Evolutionary conservation across 2,113 vertebrate genomes (phyloP).

Genomic region (Dromiciops gliroides): DNA sequence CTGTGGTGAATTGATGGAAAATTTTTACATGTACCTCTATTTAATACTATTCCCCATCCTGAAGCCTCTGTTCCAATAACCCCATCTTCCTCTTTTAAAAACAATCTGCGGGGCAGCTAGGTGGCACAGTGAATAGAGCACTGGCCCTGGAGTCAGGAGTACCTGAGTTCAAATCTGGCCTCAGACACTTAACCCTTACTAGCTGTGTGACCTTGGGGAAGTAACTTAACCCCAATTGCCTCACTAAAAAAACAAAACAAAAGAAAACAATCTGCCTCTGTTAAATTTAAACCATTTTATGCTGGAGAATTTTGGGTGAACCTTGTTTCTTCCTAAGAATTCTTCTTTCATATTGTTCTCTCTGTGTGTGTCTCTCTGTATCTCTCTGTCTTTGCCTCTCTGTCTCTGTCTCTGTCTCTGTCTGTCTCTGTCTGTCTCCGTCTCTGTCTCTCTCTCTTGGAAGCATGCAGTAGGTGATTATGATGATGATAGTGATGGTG

Average conservation of each 20-base stretch:
- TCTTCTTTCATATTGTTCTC: background rate
- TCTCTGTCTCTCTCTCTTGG: background rate
- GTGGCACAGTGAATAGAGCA: too few relatives aligned
- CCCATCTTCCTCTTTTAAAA: background rate
- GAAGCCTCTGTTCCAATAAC: background rate
- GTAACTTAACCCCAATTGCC: too few relatives aligned
- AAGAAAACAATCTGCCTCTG: background rate
- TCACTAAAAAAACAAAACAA: too few relatives aligned
- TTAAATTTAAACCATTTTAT: background rate
- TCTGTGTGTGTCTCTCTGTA: too few relatives aligned
- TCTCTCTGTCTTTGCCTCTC: too few relatives aligned
- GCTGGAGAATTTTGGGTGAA: background rate
- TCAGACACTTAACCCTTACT: too few relatives aligned
- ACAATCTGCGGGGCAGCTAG: too few relatives aligned
- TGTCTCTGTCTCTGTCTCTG: too few relatives aligned
- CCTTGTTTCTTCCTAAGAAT: background rate
- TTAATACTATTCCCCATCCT: background rate
- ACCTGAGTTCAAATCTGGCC: too few relatives aligned
- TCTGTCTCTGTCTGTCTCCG: background rate
- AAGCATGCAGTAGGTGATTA: background rate
- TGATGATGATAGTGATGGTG: background rate
- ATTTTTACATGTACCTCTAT: background rate
- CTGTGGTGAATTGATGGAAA: background rate
- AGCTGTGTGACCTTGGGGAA: too few relatives aligned
- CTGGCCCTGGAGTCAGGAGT: too few relatives aligned